phyloP scores from a whole-genome alignment of 1,140 invertebrate genomes.

The Habropoda laboriosa region DNA sequence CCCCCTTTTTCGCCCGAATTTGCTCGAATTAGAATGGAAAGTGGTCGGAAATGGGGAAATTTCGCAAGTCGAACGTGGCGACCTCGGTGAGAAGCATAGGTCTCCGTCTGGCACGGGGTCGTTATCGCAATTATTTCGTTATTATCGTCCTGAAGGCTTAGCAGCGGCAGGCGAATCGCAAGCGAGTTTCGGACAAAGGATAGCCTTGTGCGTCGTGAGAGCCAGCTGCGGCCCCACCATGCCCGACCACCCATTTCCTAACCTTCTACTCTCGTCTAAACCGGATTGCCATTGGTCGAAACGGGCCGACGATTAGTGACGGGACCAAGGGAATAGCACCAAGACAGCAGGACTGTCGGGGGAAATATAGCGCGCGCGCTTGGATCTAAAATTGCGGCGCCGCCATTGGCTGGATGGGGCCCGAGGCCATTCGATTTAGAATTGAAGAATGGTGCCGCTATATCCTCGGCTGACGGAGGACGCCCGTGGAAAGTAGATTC shows the following conservation, averaged over 20 bases:
- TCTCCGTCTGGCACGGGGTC: conserved; percentile 9
- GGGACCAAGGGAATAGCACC: conserved; percentile 57
- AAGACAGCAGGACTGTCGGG: conserved; percentile 38
- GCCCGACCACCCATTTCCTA: conserved; percentile 69
- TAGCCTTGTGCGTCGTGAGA: conserved; percentile 72
- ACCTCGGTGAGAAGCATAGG: conserved; percentile 6
- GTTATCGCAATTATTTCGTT: conserved; percentile 60
- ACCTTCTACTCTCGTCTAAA: conserved; percentile 66
- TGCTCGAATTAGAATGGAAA: background rate
- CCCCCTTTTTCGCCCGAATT: background rate
- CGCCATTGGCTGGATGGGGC: conserved; percentile 66
- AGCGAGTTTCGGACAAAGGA: conserved; percentile 77
- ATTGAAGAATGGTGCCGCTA: conserved; percentile 74
- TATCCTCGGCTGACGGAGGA: conserved; percentile 57
- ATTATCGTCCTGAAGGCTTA: conserved; percentile 55
- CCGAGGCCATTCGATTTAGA: conserved; percentile 77
- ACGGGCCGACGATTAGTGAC: conserved; percentile 70
- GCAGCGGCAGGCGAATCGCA: conserved; percentile 53
- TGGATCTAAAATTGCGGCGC: conserved; percentile 60
- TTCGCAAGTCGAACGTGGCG: background rate
- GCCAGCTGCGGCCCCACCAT: conserved; percentile 67
- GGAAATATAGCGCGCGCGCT: conserved; percentile 44
- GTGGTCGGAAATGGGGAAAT: background rate
- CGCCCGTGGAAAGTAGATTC: conserved; percentile 59
- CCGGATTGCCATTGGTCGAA: conserved; percentile 73